Conservation (phyloP, 2,113 vertebrate species). For the Gopherus evgoodei region DNA sequence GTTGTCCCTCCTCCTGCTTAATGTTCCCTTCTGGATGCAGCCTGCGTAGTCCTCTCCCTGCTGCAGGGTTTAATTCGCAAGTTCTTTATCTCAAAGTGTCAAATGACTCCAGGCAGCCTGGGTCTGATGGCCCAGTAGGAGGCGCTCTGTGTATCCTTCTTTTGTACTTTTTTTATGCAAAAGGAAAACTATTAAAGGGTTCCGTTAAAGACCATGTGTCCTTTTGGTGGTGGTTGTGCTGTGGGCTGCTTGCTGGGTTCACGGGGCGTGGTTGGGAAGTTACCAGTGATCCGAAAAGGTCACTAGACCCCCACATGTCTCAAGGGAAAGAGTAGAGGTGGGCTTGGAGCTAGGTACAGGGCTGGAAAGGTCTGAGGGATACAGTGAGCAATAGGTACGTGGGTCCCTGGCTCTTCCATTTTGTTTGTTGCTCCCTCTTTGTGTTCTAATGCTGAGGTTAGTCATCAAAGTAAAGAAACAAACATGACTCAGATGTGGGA, state of each 20-base stretch:
- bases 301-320: neutral
- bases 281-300: neutral
- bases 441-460: neutral
- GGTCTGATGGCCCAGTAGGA: neutral
- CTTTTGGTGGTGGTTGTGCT: neutral
- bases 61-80: neutral
- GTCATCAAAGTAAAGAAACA: neutral
- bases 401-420: neutral
- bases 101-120: neutral
- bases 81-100: neutral
- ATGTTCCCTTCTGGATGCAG: neutral
- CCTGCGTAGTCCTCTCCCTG: neutral
- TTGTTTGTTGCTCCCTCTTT: neutral
- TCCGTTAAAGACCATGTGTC: rapidly evolving
- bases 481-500: neutral
- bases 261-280: neutral
- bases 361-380: neutral
- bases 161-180: neutral
- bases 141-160: rapidly evolving
- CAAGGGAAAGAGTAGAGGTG: neutral
- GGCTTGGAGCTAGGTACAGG: neutral
- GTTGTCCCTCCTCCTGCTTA: neutral
- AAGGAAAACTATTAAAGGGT: neutral
- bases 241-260: neutral
- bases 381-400: neutral